phyloP scores from a whole-genome alignment of 2,797 vertebrate species.

The Tokudaia tokunoshimensis region DNA sequence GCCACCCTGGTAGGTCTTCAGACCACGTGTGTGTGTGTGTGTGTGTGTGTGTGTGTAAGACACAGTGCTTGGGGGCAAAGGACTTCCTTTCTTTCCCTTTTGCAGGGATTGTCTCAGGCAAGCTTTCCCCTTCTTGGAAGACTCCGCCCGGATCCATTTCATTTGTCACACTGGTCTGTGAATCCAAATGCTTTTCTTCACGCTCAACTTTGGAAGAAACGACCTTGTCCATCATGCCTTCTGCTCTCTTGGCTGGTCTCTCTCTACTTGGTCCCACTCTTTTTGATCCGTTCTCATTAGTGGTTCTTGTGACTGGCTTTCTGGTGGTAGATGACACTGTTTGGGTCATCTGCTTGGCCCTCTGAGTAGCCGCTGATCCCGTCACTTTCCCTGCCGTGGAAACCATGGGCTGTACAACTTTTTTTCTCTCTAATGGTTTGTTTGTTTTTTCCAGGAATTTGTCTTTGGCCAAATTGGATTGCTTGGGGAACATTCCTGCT shows the following conservation, averaged over 20 bases:
- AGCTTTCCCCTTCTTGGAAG: constrained; percentile 68
- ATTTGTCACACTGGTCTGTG: not conserved
- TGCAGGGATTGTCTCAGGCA: not conserved
- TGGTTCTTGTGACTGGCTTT: constrained; percentile 54
- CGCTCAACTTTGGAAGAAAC: constrained; percentile 71
- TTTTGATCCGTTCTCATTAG: not conserved
- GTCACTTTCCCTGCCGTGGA: constrained; percentile 28
- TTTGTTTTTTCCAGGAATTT: constrained; percentile 53
- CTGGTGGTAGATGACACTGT: not conserved
- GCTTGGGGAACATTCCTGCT: not conserved
- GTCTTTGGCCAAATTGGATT: constrained; percentile 72
- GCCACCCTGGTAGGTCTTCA: constrained; percentile 90
- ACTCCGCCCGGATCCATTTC: constrained; percentile 64
- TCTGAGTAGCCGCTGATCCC: constrained; percentile 47
- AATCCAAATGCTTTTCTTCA: constrained; percentile 73
- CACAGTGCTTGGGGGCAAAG: constrained; percentile 94
- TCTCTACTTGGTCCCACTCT: too few relatives aligned
- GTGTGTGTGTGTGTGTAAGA: constrained; percentile 90
- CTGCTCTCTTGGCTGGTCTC: too few relatives aligned
- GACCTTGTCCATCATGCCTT: constrained; percentile 61
- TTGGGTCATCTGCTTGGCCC: constrained; percentile 48
- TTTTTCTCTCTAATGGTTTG: constrained; percentile 75
- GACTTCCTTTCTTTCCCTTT: constrained; percentile 86
- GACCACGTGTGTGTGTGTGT: constrained; percentile 83
- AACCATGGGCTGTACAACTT: constrained; percentile 60